These are phyloP conservation scores for Galaxea fascicularis DNA, from an alignment of 92 coral and sea anemone genomes.

Conservation along the genomic window DNA sequence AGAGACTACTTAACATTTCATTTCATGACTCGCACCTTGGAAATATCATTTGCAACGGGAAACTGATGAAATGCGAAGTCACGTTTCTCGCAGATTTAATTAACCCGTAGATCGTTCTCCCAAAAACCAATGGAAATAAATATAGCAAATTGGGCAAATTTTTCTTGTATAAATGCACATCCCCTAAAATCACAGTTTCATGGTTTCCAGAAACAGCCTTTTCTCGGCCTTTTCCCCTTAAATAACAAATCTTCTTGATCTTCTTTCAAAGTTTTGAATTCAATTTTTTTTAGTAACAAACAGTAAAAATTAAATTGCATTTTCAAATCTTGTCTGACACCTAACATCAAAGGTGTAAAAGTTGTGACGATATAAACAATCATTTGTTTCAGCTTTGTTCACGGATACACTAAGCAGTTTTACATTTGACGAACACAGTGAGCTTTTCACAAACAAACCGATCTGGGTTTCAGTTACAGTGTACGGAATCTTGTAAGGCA, in stretches of 20 bases:
- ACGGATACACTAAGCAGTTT: background rate
- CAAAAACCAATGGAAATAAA: background rate
- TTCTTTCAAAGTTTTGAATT: background rate
- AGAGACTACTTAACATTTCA: too few relatives aligned
- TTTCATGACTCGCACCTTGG: background rate
- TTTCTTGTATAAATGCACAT: background rate
- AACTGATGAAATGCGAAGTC: constrained; percentile 19
- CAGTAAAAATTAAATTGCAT: background rate
- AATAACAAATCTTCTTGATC: background rate
- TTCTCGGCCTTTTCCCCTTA: too few relatives aligned
- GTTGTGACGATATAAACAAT: background rate
- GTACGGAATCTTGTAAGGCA: too few relatives aligned
- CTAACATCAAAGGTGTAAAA: constrained; percentile 6
- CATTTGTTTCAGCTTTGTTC: background rate
- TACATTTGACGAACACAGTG: background rate
- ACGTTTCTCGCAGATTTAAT: constrained; percentile 30
- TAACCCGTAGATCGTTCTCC: constrained; percentile 2
- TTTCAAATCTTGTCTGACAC: constrained; percentile 10
- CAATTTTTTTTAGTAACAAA: background rate
- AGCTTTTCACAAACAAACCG: background rate
- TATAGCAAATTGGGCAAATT: background rate
- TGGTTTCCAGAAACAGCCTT: background rate
- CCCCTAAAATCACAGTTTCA: too few relatives aligned
- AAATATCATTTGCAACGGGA: background rate
- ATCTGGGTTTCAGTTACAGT: background rate